Base-by-base conservation (phyloP, 2,797 vertebrate genomes). In the Mastacembelus armatus region DNA sequence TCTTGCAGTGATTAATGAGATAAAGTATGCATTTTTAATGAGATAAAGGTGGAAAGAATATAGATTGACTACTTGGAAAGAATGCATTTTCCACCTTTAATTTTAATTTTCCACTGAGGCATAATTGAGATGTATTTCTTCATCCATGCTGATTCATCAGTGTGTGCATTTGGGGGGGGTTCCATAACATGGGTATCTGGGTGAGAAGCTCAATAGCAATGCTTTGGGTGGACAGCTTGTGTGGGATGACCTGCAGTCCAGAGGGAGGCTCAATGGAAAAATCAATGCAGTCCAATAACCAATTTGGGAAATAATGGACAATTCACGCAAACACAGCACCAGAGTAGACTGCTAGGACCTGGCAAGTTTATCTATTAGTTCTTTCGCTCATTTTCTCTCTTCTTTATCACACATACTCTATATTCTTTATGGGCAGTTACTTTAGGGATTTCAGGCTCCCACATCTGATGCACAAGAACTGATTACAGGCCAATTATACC, bases 211-310 rank as follows among this genome's bases (percentile, higher is more conserved):
- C 85, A 47, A 87, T 85, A 88, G 81, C 76, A 10, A 58, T 62
- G 74, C 75, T 68, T 81, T 86, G 81, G 89, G 84, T 14, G 72
- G 84, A 88, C 82, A 81, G 80, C 74, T 77, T 57, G 66, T 81
- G 81, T 74, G 61, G 71, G 77, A 83, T 64, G 79, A 73, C 52
- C 76, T 48, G 81, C 63, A 84, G 78, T 85, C 82, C 89, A 84
- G 78, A 68, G 83, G 86, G 80, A 83, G 78, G 49, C 81, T 78
- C 71, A 67, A 66, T 85, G 80, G 64, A 70, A 85, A 91, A 93
- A 93, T 93, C 92, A 91, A 93, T 94, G 83, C 27, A 12, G 74
- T 66, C 87, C 81, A 39, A 93, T 91, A 91, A 92, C 73, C 86
- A 91, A 92, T 92, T 86, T 86, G 57, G 81, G 76, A 89, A 89